These are phyloP conservation scores for Diadromus collaris DNA, from an alignment of 2,888 invertebrate genomes.

Conservation along the genomic window DNA sequence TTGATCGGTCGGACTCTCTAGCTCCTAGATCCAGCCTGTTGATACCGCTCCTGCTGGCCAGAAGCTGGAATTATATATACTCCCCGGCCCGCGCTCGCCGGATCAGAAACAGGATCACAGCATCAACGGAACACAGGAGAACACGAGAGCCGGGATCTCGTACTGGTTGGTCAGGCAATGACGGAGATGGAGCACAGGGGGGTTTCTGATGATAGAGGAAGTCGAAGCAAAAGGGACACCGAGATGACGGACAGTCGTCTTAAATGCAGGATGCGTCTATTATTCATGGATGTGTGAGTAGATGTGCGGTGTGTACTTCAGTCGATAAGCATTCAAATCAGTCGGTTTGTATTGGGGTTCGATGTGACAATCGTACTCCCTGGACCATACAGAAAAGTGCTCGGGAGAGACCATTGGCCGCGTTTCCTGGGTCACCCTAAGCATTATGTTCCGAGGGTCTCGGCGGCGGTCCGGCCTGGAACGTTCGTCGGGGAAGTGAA, in stretches of 20 bases:
- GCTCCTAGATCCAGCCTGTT: slow-evolving; percentile 74
- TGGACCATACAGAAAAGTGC: slow-evolving; percentile 37
- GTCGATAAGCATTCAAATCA: slow-evolving; percentile 21
- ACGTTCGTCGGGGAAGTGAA: slow-evolving; percentile 44
- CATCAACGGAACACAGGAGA: slow-evolving; percentile 37
- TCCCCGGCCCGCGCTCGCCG: background rate
- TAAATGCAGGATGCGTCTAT: slow-evolving; percentile 5
- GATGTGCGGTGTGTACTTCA: background rate
- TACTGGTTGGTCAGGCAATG: slow-evolving; percentile 5
- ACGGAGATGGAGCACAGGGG: slow-evolving; percentile 14
- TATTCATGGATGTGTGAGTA: slow-evolving; percentile 22
- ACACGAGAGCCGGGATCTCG: slow-evolving; percentile 25
- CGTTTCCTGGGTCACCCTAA: slow-evolving; percentile 22
- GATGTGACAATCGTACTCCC: slow-evolving; percentile 53
- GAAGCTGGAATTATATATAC: slow-evolving; percentile 11
- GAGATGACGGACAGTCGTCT: background rate
- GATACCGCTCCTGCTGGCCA: slow-evolving; percentile 70
- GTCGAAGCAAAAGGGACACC: slow-evolving; percentile 40
- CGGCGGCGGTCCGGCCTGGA: slow-evolving; percentile 27
- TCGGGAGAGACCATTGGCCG: slow-evolving; percentile 39
- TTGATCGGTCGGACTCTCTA: slow-evolving; percentile 72
- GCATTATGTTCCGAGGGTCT: slow-evolving; percentile 52
- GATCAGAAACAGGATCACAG: slow-evolving; percentile 52
- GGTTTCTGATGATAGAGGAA: slow-evolving; percentile 33
- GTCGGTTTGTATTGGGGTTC: slow-evolving; percentile 26